These are phyloP conservation scores for Pomatorhinus ruficollis DNA, from an alignment of 2,113 vertebrate genomes.

Conservation along the genomic window DNA sequence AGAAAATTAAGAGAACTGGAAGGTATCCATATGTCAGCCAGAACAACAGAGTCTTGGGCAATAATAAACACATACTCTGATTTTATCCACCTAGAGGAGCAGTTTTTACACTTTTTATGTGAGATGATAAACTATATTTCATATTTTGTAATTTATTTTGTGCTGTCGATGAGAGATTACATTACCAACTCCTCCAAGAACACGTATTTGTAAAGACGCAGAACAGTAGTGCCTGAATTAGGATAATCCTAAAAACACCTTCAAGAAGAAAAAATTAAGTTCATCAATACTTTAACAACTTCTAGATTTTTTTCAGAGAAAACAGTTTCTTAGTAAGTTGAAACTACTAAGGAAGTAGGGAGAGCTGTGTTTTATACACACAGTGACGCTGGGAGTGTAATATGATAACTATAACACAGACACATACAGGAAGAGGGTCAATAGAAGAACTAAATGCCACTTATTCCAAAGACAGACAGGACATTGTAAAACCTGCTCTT, in stretches of 20 bases:
- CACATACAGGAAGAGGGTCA: background rate
- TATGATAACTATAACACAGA: background rate
- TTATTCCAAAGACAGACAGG: background rate
- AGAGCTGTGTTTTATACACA: rapidly evolving
- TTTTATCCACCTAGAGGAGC: slow-evolving; percentile 4
- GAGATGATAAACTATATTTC: background rate
- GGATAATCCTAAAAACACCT: background rate
- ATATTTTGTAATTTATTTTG: background rate
- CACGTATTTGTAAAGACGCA: rapidly evolving
- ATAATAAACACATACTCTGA: slow-evolving; percentile 41
- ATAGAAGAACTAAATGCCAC: background rate
- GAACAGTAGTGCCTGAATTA: background rate
- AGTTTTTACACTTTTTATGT: background rate
- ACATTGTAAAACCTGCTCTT: background rate
- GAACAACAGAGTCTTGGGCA: slow-evolving; percentile 9
- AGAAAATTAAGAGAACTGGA: slow-evolving; percentile 70
- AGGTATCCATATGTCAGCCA: slow-evolving; percentile 56
- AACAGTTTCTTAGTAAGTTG: background rate
- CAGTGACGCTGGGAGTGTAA: background rate
- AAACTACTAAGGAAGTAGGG: background rate
- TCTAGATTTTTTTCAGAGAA: background rate
- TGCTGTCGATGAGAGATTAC: background rate
- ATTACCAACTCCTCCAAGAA: background rate
- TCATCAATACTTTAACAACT: background rate
- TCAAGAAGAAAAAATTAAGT: background rate